Evolutionary conservation across 2,797 vertebrate genomes (phyloP).

Genomic region (Eutrigla gurnardus): DNA sequence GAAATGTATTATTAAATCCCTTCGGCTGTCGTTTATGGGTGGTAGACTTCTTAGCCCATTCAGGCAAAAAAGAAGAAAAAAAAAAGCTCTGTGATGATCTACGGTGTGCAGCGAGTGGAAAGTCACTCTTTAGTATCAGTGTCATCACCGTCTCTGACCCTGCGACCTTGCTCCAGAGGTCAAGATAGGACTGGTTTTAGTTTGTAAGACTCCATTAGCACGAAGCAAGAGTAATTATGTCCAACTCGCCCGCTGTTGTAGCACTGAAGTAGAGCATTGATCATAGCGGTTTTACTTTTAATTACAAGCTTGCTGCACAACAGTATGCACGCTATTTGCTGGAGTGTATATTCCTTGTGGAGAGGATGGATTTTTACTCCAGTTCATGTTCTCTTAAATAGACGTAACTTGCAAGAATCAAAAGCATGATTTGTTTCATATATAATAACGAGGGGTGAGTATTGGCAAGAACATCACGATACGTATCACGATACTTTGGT

Average conservation of each 20-base stretch:
- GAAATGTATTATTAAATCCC: not conserved
- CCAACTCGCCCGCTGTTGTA: constrained; percentile 40
- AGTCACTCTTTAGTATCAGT: not conserved
- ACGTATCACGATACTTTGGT: too few species aligned
- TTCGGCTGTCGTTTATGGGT: not conserved
- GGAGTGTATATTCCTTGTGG: not conserved
- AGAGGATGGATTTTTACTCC: constrained; percentile 6
- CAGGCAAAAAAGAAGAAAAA: too few species aligned
- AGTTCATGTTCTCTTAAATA: constrained; percentile 10
- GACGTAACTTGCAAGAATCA: not conserved
- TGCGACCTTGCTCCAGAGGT: not conserved
- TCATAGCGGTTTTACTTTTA: constrained; percentile 45
- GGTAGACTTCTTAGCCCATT: not conserved
- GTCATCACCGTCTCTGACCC: constrained; percentile 22
- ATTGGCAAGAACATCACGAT: too few species aligned
- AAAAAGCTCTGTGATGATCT: not conserved
- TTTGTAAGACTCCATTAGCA: constrained; percentile 42
- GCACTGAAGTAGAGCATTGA: constrained; percentile 38
- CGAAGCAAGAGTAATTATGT: constrained; percentile 45
- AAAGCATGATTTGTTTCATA: constrained; percentile 29
- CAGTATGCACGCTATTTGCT: not conserved
- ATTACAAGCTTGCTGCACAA: constrained; percentile 48
- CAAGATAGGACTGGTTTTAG: constrained; percentile 25
- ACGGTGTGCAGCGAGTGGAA: not conserved
- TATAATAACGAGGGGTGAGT: not conserved